Evolutionary conservation across 2,888 invertebrate genomes (phyloP), one percentile per base, ranked within the genome.

Genomic region (Machimus rusticus): DNA sequence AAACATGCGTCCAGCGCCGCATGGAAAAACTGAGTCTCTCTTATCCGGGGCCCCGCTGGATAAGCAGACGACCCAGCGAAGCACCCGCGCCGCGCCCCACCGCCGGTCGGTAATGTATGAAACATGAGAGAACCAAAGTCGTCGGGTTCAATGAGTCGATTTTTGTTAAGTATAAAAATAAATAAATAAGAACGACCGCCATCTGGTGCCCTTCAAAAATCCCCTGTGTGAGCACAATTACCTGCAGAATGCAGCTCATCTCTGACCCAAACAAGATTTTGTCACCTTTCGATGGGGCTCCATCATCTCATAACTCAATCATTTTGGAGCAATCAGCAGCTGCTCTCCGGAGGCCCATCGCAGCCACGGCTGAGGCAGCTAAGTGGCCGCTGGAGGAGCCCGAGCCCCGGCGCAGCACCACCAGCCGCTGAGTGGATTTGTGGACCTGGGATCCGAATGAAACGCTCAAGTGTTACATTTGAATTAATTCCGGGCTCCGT

Each of bases 401-500:
- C 43, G 4, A 46, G 37, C 43, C 12, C n/a, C 39, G 19, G 19
- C 77, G 14, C 39, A 8, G 37, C n/a, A 37, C 37, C 31, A 77
- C 14, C 19, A 37, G 39, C 19, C 77, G 12, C 77, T n/a, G 19
- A 39, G 78, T 78, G 43, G 43, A 78, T 78, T 78, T 78, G 43
- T 78, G 23, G 46, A 78, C 76, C 23, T 23, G 37, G 23, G 78
- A 37, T 78, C 78, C 43, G 9, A 78, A 78, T 78, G 78, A 43
- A 43, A 43, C 43, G 39, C 43, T 78, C 43, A 78, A 78, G 78
- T 78, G 78, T 78, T 78, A 78, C 43, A 78, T 78, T 78, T 78
- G 78, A 78, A 78, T 78, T 78, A 78, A 78, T 78, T 78, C 78
- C 23, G 78, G 23, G 78, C 78, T 66, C 78, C 78, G 78, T 78